Evolutionary conservation across 2,888 invertebrate genomes (phyloP).

Genomic region (Noctua pronuba): DNA sequence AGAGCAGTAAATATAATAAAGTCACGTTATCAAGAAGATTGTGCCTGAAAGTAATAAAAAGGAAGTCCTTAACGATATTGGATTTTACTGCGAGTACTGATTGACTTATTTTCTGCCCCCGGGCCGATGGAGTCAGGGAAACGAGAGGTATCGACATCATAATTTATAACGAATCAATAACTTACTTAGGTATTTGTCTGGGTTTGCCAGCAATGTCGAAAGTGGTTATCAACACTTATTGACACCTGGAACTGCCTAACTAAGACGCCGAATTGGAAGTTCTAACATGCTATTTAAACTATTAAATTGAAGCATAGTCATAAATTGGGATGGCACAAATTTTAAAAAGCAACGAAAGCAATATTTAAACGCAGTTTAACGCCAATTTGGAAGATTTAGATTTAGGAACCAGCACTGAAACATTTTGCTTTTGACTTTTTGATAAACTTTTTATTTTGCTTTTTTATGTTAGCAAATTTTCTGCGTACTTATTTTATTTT

Average conservation of each 20-base stretch:
- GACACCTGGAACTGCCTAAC: not conserved
- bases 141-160: not conserved
- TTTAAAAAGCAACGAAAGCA: not conserved
- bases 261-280: too few relatives aligned
- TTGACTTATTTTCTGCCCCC: conserved; percentile 9
- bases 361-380: not conserved
- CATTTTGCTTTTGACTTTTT: not conserved
- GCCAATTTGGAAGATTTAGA: not conserved
- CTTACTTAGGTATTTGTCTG: not conserved
- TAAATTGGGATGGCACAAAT: not conserved
- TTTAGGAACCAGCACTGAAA: not conserved
- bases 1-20: conserved; percentile 25
- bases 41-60: conserved; percentile 5
- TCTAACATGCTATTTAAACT: not conserved
- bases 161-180: not conserved
- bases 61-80: conserved; percentile 1
- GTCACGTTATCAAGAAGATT: conserved; percentile 25
- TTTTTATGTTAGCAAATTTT: not conserved
- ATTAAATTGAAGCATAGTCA: too few relatives aligned
- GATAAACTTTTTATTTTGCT: not conserved
- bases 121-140: too few relatives aligned
- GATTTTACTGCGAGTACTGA: not conserved
- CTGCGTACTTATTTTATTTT: not conserved
- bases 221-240: not conserved
- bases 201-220: not conserved